Base-by-base conservation (phyloP, 2,113 vertebrate genomes). In the Camelus bactrianus region DNA sequence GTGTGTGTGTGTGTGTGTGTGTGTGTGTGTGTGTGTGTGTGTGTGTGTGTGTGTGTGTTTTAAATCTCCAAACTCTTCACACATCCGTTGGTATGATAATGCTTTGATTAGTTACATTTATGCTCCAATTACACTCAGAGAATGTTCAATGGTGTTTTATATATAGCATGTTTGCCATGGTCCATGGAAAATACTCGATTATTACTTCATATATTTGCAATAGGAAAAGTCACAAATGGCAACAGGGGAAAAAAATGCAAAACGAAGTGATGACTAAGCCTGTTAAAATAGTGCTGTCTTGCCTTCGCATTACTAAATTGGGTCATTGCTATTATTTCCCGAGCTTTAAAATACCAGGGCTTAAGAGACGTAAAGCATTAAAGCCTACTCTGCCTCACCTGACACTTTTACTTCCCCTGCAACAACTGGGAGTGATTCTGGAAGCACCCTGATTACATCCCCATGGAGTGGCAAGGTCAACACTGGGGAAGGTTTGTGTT, bases 91-190 rank as follows among this genome's bases (percentile, higher is more conserved):
- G 97, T 97, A 94, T 17, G 79, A 98, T 98, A 97, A 98, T 98
- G 97, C 95, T 95, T 83, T 96, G 95, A 97, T 97, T 97, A 97
- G 96, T 98, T 98, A 92, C 97, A 96, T 97, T 98, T 98, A 97
- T 91, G 97, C 97, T 90, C 98, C 97, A 97, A 96, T 96, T 97
- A 86, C 93, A 90, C 64, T 73, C 91, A 46, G 89, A 98, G 93
- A 96, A 89, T 93, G 97, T 96, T 98, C 98, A 89, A 97, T 93
- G 96, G 62, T 87, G 97, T 95, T 95, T 94, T 97, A 93, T 91
- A 83, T 42, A 93, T 30, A 95, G 52, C 96, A 60, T 94, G 90
- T 97, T 97, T 97, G 88, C 96, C 83, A 84, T 54, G 85, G 95
- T 90, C 89, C 92, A 81, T 16, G 94, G 96, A 83, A 97, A 97